A percentile compares a stretch with the other conserved stretches of the same genome.
Conservation (phyloP, 2,888 invertebrate genomes). For the Sarcophaga subvicina region DNA sequence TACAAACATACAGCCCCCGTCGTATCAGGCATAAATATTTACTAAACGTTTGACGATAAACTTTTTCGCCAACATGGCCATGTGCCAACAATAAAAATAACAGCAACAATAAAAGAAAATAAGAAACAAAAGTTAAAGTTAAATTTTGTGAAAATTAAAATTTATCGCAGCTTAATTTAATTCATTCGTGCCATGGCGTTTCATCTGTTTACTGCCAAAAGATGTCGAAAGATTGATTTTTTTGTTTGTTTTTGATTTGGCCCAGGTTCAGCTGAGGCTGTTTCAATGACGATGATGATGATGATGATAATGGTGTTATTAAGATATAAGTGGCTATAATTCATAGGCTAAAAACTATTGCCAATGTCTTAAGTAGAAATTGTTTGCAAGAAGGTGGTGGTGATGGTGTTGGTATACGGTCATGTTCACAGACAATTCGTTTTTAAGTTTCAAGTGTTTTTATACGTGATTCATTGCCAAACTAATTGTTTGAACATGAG, state of each 20-base stretch:
- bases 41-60: constrained; percentile 6
- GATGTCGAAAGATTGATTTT: constrained; percentile 73
- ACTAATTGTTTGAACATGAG: constrained; percentile 70
- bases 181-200: constrained; percentile 71
- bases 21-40: neutral
- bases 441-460: constrained; percentile 52
- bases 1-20: neutral
- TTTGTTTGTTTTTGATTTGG: constrained; percentile 72
- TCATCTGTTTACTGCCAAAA: constrained; percentile 69
- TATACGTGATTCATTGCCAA: constrained; percentile 70
- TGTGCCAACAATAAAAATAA: constrained; percentile 69
- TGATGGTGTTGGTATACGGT: neutral
- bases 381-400: constrained; percentile 16
- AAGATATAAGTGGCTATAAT: constrained; percentile 49
- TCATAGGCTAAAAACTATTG: constrained; percentile 38
- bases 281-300: constrained; percentile 4
- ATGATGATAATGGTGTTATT: constrained; percentile 27
- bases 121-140: constrained; percentile 56
- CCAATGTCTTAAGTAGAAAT: constrained; percentile 57
- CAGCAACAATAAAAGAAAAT: neutral
- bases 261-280: constrained; percentile 59
- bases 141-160: constrained; percentile 72
- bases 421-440: constrained; percentile 47
- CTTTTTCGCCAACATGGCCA: constrained; percentile 64
- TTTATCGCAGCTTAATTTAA: constrained; percentile 76